Conservation (phyloP, 2,113 vertebrate species). For the Rattus norvegicus region GRCr8 NC_086036.1:12700001-12700500, state of each 20-base stretch:
- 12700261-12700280: slow-evolving; percentile 17
- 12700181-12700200: slow-evolving; percentile 8
- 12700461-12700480: not conserved
- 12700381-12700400: not conserved
- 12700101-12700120: not conserved
- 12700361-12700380: not conserved
- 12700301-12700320: not conserved
- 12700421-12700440: accelerated
- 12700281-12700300: not conserved
- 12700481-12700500: not conserved
- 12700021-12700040: not conserved
- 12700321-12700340: not conserved
- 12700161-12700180: not conserved
- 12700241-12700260: not conserved
- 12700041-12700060: not conserved
- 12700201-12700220: not conserved
- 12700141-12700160: no score
- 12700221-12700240: not conserved
- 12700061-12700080: not conserved
- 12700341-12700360: slow-evolving; percentile 18
- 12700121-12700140: no score
- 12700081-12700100: not conserved
- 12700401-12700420: no score
- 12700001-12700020: not conserved
- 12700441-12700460: not conserved